Evolutionary conservation across 2,797 vertebrate species (phyloP).

Genomic region (Threskiornis aethiopicus): DNA sequence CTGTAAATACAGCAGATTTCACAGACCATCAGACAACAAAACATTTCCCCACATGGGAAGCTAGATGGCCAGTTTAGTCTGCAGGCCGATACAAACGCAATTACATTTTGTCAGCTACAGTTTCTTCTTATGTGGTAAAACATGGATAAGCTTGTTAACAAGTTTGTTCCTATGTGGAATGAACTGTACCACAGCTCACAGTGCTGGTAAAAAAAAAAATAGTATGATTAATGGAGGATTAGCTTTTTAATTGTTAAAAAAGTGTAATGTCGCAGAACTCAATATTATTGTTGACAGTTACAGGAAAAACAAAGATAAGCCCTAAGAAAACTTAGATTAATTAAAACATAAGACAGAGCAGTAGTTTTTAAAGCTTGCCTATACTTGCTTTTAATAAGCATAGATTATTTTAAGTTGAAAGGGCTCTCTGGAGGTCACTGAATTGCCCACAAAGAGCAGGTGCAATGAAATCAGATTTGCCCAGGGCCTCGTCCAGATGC

Average conservation of each 20-base stretch:
- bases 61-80: not conserved
- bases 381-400: not conserved
- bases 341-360: not conserved
- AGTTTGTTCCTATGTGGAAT: not conserved
- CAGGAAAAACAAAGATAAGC: not conserved
- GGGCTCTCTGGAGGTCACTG: not conserved
- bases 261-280: not conserved
- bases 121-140: not conserved
- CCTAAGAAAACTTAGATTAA: not conserved
- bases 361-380: not conserved
- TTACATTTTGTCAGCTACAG: not conserved
- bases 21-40: not conserved
- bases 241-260: not conserved
- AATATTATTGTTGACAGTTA: not conserved
- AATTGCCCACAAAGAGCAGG: not conserved
- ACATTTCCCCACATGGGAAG: not conserved
- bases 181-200: not conserved
- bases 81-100: not conserved
- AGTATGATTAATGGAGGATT: not conserved
- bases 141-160: not conserved
- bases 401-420: not conserved
- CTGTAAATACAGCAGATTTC: not conserved
- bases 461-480: not conserved
- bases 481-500: not conserved
- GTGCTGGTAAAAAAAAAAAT: not conserved